phyloP scores from a whole-genome alignment of 2,888 invertebrate species.

The Syritta pipiens region DNA sequence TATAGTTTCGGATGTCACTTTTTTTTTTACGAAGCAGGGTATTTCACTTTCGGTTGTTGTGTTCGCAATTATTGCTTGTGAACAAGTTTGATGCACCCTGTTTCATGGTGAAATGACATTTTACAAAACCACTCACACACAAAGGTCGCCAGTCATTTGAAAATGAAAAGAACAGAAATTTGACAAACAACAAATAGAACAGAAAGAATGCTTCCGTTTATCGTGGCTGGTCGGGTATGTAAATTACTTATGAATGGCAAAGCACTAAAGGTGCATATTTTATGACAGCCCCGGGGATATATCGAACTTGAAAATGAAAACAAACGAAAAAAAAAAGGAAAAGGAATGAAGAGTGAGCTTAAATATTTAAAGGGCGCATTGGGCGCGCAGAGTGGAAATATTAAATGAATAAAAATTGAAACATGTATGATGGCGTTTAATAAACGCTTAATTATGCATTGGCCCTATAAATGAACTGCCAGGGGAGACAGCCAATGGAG shows the following conservation, averaged over 20 bases:
- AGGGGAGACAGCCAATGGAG: too few species aligned
- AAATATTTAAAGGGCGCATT: too few species aligned
- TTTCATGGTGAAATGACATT: background rate
- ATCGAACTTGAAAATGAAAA: slow-evolving; percentile 6
- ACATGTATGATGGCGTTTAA: too few species aligned
- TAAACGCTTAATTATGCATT: too few species aligned
- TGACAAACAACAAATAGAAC: too few species aligned
- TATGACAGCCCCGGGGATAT: slow-evolving; percentile 2
- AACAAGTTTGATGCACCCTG: background rate
- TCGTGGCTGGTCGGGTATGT: background rate
- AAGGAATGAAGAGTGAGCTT: too few species aligned
- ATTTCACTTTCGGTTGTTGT: background rate
- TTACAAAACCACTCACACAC: slow-evolving; percentile 1
- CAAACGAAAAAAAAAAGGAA: too few species aligned
- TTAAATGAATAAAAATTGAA: too few species aligned
- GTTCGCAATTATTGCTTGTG: background rate
- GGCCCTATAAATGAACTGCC: too few species aligned
- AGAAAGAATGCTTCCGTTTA: too few species aligned
- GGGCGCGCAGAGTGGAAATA: too few species aligned
- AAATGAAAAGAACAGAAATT: background rate
- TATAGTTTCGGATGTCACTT: background rate
- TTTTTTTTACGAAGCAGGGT: background rate
- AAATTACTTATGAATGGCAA: background rate
- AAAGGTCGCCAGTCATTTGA: background rate
- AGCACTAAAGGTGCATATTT: background rate